phyloP scores from a whole-genome alignment of 2,113 vertebrate species.

The Mungos mungo region DNA sequence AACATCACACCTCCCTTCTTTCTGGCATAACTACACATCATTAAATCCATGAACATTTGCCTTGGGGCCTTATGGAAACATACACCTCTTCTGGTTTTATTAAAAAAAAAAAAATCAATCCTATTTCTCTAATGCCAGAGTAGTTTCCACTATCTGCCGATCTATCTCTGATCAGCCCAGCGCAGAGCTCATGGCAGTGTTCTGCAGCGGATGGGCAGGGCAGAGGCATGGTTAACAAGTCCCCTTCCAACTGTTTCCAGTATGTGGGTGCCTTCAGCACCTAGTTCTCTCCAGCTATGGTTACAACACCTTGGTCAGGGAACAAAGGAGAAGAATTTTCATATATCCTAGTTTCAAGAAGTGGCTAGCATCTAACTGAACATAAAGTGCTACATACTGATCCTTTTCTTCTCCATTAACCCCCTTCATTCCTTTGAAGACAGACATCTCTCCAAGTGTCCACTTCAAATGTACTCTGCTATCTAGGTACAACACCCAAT shows the following conservation, averaged over 20 bases:
- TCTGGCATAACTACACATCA: not conserved
- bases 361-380: not conserved
- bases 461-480: not conserved
- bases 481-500: not conserved
- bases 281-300: not conserved
- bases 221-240: not conserved
- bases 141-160: not conserved
- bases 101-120: not conserved
- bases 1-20: not conserved
- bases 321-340: not conserved
- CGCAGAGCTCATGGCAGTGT: not conserved
- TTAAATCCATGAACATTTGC: conserved; percentile 32
- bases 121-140: not conserved
- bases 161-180: conserved; percentile 33
- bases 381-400: not conserved
- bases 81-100: conserved; percentile 24
- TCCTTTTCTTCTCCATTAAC: not conserved
- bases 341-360: not conserved
- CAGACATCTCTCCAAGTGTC: not conserved
- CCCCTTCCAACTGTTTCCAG: not conserved
- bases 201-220: not conserved
- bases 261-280: not conserved
- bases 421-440: not conserved
- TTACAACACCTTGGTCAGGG: not conserved
- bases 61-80: not conserved